Base-by-base conservation (phyloP, 2,113 vertebrate species). In the Spheniscus mendiculus region DNA sequence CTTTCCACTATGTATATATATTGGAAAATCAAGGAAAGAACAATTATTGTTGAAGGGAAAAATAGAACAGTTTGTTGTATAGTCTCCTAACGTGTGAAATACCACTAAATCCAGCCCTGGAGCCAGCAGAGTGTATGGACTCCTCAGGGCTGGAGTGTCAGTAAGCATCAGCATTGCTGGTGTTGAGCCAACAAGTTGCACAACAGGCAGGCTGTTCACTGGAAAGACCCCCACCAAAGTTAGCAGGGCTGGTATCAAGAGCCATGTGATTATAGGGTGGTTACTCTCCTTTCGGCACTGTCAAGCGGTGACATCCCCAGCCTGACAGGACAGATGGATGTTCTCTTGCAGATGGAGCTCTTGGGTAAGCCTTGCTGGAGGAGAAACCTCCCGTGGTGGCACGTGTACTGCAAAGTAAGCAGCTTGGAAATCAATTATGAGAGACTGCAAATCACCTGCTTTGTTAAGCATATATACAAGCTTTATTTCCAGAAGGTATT, bases 201-300 rank as follows among this genome's bases (percentile, higher is more conserved):
- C 8, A 62, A 58, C 11, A 6, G 12, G 18, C 34, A 69, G 10
- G 19, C 22, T 12, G 4, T 10, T 69, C 6, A 17, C 17, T 65
- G 45, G 16, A n/a, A 70, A 56, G 40, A 34, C 7, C 8, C 6
- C 4, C 11, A 49, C 12, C 21, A 61, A 30, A 27, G 15, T 65
- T 6, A 80, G 5, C 15, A 36, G 16, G 25, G 7, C 34, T 26
- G 4, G 3, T 18, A n/a, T 34, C 1, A 15, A 63, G 13, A 56
- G 0, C 19, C 40, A 0, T 11, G 27, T 1, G 11, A 3, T 4
- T 36, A 5, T 2, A 7, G 11, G 2, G 9, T 40, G 9, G 9
- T 15, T 45, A 6, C 11, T 58, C 4, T 42, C 17, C 10, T 40
- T 61, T 71, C 0, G 0, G 32, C n/a, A 30, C 20, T 3, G 2